These are phyloP conservation scores for Agriopis leucophaearia DNA, from an alignment of 2,888 invertebrate species.

Conservation along the genomic window DNA sequence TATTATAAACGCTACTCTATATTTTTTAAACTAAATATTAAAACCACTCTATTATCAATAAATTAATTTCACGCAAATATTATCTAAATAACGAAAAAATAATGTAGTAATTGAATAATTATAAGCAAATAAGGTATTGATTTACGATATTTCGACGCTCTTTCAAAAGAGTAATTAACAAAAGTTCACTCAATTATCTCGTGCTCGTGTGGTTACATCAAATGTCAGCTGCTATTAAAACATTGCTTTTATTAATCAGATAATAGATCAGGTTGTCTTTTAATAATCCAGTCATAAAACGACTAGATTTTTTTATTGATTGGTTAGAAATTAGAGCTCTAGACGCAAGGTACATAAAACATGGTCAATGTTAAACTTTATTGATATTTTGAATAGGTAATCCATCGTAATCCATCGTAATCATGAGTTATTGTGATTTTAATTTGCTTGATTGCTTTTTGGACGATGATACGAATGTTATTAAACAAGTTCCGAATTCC, in stretches of 20 bases:
- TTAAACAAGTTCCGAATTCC: neutral
- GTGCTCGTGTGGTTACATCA: conserved; percentile 32
- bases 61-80: conserved; percentile 22
- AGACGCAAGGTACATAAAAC: neutral
- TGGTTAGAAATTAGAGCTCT: conserved; percentile 15
- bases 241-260: conserved; percentile 36
- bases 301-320: conserved; percentile 13
- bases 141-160: conserved; percentile 38
- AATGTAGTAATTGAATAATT: conserved; percentile 22
- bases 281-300: conserved; percentile 32
- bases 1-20: neutral
- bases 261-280: conserved; percentile 43
- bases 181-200: conserved; percentile 45
- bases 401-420: conserved; percentile 2
- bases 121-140: conserved; percentile 40
- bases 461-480: conserved; percentile 3
- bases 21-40: neutral
- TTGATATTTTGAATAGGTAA: conserved; percentile 10
- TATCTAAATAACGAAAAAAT: neutral
- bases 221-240: conserved; percentile 42
- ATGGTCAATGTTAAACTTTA: neutral
- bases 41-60: neutral
- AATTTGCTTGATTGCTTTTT: conserved; percentile 17
- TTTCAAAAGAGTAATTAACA: conserved; percentile 38
- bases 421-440: conserved; percentile 20